Percentiles rank a stretch among this genome's conserved stretches.
phyloP scores from a whole-genome alignment of 92 coral and sea anemone species.

The Paragorgia papillata region DNA sequence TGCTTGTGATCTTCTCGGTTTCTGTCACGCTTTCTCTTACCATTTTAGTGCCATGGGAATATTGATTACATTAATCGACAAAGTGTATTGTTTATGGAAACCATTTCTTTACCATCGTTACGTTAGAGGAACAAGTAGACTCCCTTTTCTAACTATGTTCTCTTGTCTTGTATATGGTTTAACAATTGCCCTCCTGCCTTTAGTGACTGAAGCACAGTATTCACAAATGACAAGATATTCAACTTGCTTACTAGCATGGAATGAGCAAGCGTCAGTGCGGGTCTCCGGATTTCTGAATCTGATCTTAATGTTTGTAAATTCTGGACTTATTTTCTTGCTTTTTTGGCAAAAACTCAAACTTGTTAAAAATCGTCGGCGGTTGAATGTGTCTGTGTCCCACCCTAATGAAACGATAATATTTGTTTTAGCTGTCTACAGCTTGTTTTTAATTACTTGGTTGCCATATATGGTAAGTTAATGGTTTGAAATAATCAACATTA shows the following conservation, averaged over 20 bases:
- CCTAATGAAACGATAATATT: slow-evolving; percentile 1
- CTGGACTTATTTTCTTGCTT: background rate
- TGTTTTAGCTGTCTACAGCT: background rate
- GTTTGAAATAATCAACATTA: background rate
- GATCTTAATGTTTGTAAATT: background rate
- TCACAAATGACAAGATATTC: slow-evolving; percentile 17
- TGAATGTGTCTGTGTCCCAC: background rate
- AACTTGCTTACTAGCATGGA: slow-evolving; percentile 2
- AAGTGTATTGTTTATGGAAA: background rate
- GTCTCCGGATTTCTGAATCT: background rate
- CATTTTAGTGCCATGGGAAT: slow-evolving; percentile 16
- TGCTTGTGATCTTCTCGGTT: slow-evolving; percentile 3
- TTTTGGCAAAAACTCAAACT: slow-evolving; percentile 2
- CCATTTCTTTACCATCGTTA: slow-evolving; percentile 2
- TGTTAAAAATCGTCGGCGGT: background rate
- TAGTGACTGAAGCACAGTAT: background rate
- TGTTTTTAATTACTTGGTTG: slow-evolving; percentile 12
- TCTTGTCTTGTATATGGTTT: slow-evolving; percentile 10
- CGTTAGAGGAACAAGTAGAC: background rate
- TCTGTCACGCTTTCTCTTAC: background rate
- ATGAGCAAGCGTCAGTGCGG: background rate
- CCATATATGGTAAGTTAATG: slow-evolving; percentile 29
- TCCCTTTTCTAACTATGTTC: background rate
- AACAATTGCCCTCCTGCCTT: background rate
- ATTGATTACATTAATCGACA: background rate